Evolutionary conservation across 2,113 vertebrate genomes (phyloP).

Genomic region (Neodon shergylaensis): DNA sequence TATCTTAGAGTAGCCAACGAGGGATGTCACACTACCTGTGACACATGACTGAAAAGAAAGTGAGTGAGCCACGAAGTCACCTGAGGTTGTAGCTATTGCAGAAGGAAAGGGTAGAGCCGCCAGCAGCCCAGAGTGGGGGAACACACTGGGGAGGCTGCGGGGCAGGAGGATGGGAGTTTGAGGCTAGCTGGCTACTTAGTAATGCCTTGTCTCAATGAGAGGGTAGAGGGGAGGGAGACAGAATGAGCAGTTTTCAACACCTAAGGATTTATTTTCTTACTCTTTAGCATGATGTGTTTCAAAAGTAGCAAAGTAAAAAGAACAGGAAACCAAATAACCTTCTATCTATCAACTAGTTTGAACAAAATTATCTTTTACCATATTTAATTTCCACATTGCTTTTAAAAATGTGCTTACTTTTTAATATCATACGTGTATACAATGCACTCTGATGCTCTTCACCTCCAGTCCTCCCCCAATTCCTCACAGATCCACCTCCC

Average conservation of each 20-base stretch:
- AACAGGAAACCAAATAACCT: background rate
- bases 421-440: background rate
- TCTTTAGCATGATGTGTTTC: background rate
- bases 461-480: too few relatives aligned
- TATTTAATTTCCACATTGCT: background rate
- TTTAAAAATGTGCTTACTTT: background rate
- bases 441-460: too few relatives aligned
- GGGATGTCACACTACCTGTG: background rate
- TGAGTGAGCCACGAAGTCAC: background rate
- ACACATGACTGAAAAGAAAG: background rate
- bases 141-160: background rate
- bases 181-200: background rate
- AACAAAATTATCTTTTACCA: background rate
- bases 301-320: background rate
- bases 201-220: background rate
- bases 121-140: background rate
- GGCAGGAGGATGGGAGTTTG: background rate
- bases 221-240: background rate
- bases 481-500: background rate
- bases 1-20: background rate
- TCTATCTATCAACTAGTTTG: background rate
- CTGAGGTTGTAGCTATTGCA: background rate
- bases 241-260: background rate
- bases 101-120: accelerated
- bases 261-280: background rate